A percentile compares a stretch with the other conserved stretches of the same genome.
phyloP scores from a whole-genome alignment of 2,888 invertebrate genomes.

The Calameuta idolon region DNA sequence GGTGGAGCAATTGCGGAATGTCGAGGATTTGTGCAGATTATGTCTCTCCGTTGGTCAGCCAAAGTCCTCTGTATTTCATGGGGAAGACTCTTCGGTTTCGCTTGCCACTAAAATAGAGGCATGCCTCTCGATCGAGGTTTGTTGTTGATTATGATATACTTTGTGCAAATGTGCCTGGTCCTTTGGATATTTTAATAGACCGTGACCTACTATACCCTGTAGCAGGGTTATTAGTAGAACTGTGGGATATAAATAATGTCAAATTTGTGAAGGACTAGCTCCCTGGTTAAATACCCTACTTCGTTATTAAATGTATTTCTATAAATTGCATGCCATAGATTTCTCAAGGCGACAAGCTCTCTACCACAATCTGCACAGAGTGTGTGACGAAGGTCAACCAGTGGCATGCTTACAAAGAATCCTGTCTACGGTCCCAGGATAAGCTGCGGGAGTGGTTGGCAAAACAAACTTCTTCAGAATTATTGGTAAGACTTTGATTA shows the following conservation, averaged over 20 bases:
- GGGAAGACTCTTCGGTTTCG: conserved; percentile 67
- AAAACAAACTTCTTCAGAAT: conserved; percentile 30
- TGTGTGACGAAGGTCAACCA: conserved; percentile 76
- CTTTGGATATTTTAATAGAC: too few relatives aligned
- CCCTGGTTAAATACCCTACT: not conserved
- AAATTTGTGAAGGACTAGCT: too few relatives aligned
- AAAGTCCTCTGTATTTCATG: conserved; percentile 73
- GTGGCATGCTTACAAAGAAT: conserved; percentile 76
- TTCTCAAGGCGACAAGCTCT: conserved; percentile 73
- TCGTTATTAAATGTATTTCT: not conserved
- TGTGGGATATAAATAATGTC: too few relatives aligned
- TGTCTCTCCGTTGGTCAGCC: conserved; percentile 74
- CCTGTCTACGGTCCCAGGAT: conserved; percentile 75
- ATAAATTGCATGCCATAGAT: conserved; percentile 71
- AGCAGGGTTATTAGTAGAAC: too few relatives aligned
- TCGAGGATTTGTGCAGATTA: conserved; percentile 72
- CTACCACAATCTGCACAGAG: conserved; percentile 75
- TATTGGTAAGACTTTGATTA: conserved; percentile 9
- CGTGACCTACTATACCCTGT: too few relatives aligned
- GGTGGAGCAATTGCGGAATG: conserved; percentile 44
- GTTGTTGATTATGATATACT: conserved; percentile 24
- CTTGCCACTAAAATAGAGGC: conserved; percentile 75
- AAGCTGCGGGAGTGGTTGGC: conserved; percentile 73
- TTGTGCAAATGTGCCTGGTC: too few relatives aligned
- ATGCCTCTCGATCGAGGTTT: conserved; percentile 77